Base-by-base conservation (phyloP, 2,888 invertebrate species). In the Boloria euphrosyne region DNA sequence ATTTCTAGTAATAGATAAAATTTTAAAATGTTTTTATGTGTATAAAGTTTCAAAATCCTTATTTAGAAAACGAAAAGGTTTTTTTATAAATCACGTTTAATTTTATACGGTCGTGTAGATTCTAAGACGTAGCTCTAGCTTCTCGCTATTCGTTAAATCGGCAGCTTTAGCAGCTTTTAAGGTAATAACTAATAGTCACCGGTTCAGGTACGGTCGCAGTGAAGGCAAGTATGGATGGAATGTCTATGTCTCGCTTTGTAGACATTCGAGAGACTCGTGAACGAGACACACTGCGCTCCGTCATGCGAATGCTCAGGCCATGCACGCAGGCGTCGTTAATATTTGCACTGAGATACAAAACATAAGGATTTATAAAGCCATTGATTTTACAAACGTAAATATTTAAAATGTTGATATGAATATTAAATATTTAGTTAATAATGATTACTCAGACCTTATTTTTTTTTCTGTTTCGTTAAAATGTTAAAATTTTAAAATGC, bases 231-330 rank as follows among this genome's bases (percentile, higher is more conserved):
- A 92, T 90, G 4, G 91, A 89, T 2, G 90, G 86, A 67, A 92
- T 91, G 73, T 91, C 91, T 89, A 92, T 90, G 71, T 92, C 91
- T 0, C 91, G 82, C 1, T 86, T 81, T 13, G 86, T 87, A 31
- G 91, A 91, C 46, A 87, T 77, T 27, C 90, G 78, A n/a, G 91
- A 92, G 58, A 90, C 76, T 2, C 87, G 81, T 0, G 89, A 88
- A 6, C 87, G 83, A 2, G 92, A 92, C 51, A 86, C 72, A 73
- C 91, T 92, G 61, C 89, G 84, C 49, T 91, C 91, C 13, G 90
- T 86, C 78, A 79, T 80, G 43, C 89, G 87, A 73, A 85, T 77
- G 72, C 80, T 85, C 62, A 85, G 67, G 0, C 88, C 87, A 63
- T 90, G 89, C 46, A 84, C 69, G 68, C 90, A 90, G 1, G 82